These are phyloP conservation scores for Chionomys nivalis DNA, from an alignment of 2,113 vertebrate genomes.

Conservation along the genomic window DNA sequence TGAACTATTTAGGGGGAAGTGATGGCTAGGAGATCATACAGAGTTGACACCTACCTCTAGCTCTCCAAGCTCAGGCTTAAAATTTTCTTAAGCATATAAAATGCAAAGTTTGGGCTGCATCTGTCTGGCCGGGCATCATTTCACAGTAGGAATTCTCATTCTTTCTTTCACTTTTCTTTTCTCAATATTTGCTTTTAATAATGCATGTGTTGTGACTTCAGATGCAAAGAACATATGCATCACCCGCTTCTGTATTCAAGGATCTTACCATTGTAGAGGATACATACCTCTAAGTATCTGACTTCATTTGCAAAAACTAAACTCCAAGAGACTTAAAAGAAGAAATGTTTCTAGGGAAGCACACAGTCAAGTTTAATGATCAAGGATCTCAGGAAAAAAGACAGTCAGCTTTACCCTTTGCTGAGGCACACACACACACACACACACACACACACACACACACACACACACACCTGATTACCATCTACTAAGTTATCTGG, in stretches of 20 bases:
- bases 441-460: too few species aligned
- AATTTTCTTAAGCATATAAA: slow-evolving; percentile 31
- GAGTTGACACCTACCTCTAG: background rate
- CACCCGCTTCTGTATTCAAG: background rate
- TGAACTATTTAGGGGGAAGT: background rate
- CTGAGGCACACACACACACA: background rate
- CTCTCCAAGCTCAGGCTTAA: background rate
- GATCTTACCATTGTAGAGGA: slow-evolving; percentile 5
- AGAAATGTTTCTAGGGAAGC: slow-evolving; percentile 25
- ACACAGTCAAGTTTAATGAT: slow-evolving; percentile 57
- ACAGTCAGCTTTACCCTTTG: slow-evolving; percentile 5
- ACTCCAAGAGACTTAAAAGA: slow-evolving; percentile 39
- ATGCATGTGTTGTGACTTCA: background rate
- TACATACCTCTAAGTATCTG: slow-evolving; percentile 30
- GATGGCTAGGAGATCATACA: background rate
- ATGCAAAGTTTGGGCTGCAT: background rate
- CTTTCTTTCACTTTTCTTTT: background rate
- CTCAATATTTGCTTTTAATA: background rate
- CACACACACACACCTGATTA: slow-evolving; percentile 3
- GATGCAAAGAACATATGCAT: background rate
- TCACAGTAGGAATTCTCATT: background rate
- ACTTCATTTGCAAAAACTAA: slow-evolving; percentile 50
- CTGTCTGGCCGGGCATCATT: background rate
- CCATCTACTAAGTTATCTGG: slow-evolving; percentile 20
- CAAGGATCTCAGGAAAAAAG: slow-evolving; percentile 41